Percentiles rank a stretch among this genome's conserved stretches.
Evolutionary conservation across 2,113 vertebrate genomes (phyloP).

Genomic region (Himantopus leucocephalus): DNA sequence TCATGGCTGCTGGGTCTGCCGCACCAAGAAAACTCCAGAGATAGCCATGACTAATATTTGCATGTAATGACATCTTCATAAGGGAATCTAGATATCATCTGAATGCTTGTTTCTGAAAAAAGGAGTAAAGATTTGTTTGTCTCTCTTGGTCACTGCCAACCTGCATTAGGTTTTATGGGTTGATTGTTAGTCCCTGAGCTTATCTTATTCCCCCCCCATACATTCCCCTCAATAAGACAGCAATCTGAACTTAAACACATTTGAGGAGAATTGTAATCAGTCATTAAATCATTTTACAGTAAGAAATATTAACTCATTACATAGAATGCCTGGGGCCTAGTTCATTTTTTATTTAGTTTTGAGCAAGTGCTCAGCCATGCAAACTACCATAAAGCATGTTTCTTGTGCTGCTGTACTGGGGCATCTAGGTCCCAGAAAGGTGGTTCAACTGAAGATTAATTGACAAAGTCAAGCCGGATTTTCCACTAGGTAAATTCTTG

Average conservation of each 20-base stretch:
- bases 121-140: not conserved
- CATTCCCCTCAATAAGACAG: not conserved
- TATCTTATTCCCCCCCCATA: not conserved
- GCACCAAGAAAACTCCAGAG: not conserved
- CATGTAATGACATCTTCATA: not conserved
- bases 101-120: not conserved
- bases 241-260: not conserved
- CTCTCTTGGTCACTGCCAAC: not conserved
- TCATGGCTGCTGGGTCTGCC: not conserved
- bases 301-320: not conserved
- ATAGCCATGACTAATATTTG: not conserved
- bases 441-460: not conserved
- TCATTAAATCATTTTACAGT: not conserved
- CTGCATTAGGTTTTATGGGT: not conserved
- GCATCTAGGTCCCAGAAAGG: not conserved
- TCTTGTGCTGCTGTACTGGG: not conserved
- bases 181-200: not conserved
- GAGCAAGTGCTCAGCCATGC: not conserved
- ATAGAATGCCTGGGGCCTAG: not conserved
- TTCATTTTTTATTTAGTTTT: not conserved
- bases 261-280: not conserved
- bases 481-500: not conserved
- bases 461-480: not conserved
- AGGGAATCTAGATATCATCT: not conserved
- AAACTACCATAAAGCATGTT: not conserved